Conservation (phyloP, 1,140 invertebrate genomes). For the Zophobas atratus region DNA sequence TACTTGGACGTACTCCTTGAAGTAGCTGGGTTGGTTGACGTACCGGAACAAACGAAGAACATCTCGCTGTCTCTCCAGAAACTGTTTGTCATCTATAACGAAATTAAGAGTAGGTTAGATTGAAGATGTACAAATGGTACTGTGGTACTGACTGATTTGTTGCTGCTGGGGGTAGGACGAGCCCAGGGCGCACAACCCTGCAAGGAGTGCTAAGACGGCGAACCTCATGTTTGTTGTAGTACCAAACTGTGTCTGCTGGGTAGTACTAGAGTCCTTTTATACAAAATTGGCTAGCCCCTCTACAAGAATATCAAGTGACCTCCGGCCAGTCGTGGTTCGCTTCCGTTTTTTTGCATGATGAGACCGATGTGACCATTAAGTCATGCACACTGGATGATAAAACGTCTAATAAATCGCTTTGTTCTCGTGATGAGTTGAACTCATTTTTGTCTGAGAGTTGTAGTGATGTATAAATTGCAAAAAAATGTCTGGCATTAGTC, state of each 20-base stretch:
- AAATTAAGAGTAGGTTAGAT: neutral
- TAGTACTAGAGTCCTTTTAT: conserved; percentile 1
- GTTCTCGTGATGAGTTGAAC: conserved; percentile 1
- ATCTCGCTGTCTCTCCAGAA: conserved; percentile 72
- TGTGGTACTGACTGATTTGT: conserved; percentile 3
- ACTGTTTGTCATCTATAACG: conserved; percentile 38
- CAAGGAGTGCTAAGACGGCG: neutral
- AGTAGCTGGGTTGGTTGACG: conserved; percentile 71
- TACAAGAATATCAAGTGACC: neutral
- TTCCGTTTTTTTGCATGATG: conserved; percentile 9
- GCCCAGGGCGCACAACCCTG: neutral
- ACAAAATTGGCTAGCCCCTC: neutral
- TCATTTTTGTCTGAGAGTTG: conserved; percentile 8
- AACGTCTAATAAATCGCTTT: neutral
- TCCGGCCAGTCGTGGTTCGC: neutral
- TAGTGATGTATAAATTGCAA: neutral
- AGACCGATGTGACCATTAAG: conserved; percentile 4
- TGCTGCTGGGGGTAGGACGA: neutral
- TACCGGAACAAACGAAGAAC: conserved; percentile 75
- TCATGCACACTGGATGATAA: neutral
- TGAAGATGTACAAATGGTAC: neutral
- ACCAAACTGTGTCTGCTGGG: neutral
- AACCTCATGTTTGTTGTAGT: conserved; percentile 10
- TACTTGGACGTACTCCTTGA: conserved; percentile 67
- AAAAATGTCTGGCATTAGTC: too few species aligned